Base-by-base conservation (phyloP, 2,113 vertebrate species). In the Xenus cinereus region DNA sequence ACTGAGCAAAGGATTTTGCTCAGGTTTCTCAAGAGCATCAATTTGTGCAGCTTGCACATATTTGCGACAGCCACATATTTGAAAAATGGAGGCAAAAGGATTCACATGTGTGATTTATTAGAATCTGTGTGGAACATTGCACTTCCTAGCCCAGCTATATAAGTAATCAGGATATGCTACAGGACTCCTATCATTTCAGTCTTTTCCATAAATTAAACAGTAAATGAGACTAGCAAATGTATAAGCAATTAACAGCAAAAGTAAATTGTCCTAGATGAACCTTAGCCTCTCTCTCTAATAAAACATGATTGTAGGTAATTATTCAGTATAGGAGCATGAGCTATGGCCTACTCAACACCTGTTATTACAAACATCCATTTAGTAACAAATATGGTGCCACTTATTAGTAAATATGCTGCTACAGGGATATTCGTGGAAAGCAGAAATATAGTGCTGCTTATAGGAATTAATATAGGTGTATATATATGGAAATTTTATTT, bases 201-300 rank as follows among this genome's bases (percentile, higher is more conserved):
- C 14, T 56, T 90, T 95, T 95, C 75, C 69, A 96, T 96, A 96
- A 93, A 91, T 90, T 93, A 85, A 95, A 81, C 51, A 50, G 45
- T 75, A 96, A 95, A 87, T 69, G 82, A 96, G 43, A 96, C 46
- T 95, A 90, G 50, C 20, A 84, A 88, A 91, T 85, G 7, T 72
- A n/a, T 62, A 69, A 90, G 20, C 50, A 80, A 83, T 80, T 90
- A 93, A 45, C 21, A 95, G 23, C 45, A 91, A 89, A 94, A 77
- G 23, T n/a, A 83, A 87, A 95, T 95, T 75, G 66, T 94, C 71
- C 50, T 60, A 91, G 85, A 56, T 41, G 79, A 51, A 66, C 56
- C 41, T 91, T 87, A 91, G 41, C 76, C 87, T 88, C n/a, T 80
- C 93, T 78, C 26, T 45, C 16, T 91, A 60, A 66, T 89, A 79